These are phyloP conservation scores for Paracentrotus lividus DNA, from an alignment of 53 echinoderm and acorn worm genomes.

Conservation along the genomic window DNA sequence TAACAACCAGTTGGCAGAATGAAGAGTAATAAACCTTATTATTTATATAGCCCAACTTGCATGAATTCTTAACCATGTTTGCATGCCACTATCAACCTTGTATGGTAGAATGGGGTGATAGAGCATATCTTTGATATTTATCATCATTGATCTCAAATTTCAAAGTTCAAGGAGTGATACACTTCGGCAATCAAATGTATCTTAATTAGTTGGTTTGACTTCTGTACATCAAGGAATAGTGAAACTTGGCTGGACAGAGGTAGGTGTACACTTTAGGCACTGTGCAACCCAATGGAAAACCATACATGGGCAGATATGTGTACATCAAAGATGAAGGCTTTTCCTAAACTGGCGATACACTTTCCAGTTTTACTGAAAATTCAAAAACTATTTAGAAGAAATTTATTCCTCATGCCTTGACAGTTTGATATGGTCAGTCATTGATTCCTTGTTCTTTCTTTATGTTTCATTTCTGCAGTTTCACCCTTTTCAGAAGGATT, in stretches of 20 bases:
- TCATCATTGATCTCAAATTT: background rate
- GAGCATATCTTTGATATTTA: background rate
- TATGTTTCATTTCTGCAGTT: background rate
- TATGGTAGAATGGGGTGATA: background rate
- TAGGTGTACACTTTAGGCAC: background rate
- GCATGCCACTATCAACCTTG: background rate
- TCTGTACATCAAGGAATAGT: background rate
- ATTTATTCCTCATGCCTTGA: background rate
- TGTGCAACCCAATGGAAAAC: background rate
- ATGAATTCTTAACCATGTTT: background rate
- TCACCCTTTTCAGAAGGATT: background rate
- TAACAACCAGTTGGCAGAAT: background rate
- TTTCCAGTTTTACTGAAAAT: background rate
- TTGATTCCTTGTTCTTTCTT: background rate
- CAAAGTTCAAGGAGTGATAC: constrained; percentile 32
- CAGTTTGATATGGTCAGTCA: background rate
- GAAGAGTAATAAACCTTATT: background rate
- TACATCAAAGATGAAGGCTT: background rate
- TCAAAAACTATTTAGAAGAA: background rate
- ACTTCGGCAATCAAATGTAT: background rate
- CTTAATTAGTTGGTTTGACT: background rate
- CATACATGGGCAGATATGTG: background rate
- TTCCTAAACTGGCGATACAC: background rate
- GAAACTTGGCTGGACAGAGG: background rate
- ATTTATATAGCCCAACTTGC: background rate